Evolutionary conservation across 1,140 invertebrate species (phyloP).

Genomic region (Octopus bimaculoides): DNA sequence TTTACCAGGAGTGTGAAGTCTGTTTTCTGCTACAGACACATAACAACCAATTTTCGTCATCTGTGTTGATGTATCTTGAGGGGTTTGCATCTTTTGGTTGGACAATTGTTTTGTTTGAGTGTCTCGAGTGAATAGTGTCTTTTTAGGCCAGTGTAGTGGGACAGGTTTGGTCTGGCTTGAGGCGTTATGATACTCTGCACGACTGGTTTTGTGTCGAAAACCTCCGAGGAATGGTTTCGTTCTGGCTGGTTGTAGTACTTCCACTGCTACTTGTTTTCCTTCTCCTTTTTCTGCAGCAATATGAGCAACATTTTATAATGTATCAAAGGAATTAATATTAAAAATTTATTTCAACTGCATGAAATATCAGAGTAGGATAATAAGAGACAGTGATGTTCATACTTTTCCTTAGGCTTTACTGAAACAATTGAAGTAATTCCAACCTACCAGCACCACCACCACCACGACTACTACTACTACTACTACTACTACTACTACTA

Average conservation of each 20-base stretch:
- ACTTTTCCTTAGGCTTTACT: background rate
- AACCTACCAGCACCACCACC: background rate
- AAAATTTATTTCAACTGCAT: background rate
- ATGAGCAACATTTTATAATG: background rate
- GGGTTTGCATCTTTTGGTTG: constrained; percentile 50
- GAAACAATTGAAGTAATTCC: background rate
- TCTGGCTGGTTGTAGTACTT: constrained; percentile 50
- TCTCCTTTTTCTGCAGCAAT: constrained; percentile 38
- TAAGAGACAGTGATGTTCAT: background rate
- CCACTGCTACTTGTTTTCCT: constrained; percentile 53
- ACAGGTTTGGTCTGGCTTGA: constrained; percentile 53
- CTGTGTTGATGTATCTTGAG: constrained; percentile 55
- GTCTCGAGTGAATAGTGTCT: constrained; percentile 47
- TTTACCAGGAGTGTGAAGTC: constrained; percentile 49
- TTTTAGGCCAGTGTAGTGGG: constrained; percentile 33
- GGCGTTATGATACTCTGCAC: constrained; percentile 54
- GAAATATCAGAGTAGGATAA: background rate
- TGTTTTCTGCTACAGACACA: constrained; percentile 50
- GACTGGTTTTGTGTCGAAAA: constrained; percentile 50
- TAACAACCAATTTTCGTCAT: constrained; percentile 57
- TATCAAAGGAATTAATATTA: background rate
- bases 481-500: too few relatives aligned
- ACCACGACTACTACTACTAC: too few relatives aligned
- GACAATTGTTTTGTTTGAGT: constrained; percentile 55
- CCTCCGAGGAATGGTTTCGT: constrained; percentile 57